Evolutionary conservation across 2,888 invertebrate genomes (phyloP).

Genomic region (Drosophila siamana): DNA sequence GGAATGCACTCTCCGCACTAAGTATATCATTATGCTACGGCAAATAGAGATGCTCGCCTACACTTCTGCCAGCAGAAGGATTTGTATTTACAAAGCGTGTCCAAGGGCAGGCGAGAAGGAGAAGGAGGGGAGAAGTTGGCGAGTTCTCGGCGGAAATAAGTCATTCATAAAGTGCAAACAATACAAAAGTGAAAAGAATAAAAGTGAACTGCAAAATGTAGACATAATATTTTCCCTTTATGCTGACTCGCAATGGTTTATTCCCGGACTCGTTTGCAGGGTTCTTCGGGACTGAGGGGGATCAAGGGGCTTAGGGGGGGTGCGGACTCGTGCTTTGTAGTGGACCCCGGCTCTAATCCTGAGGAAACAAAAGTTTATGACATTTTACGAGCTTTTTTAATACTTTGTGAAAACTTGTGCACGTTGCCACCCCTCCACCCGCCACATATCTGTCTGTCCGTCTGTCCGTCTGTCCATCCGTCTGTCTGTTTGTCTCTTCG

Average conservation of each 20-base stretch:
- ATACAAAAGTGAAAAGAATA: constrained; percentile 45
- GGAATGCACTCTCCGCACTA: background rate
- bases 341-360: constrained; percentile 66
- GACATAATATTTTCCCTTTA: constrained; percentile 52
- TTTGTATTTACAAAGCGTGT: background rate
- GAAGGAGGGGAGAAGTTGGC: background rate
- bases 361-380: constrained; percentile 74
- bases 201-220: constrained; percentile 48
- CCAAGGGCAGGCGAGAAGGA: background rate
- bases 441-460: background rate
- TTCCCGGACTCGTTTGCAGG: background rate
- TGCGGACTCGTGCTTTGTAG: constrained; percentile 31
- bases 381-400: constrained; percentile 76
- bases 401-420: constrained; percentile 79
- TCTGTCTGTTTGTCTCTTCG: background rate
- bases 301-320: no score
- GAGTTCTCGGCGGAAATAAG: constrained; percentile 36
- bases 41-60: constrained; percentile 1
- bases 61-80: background rate
- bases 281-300: no score
- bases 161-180: constrained; percentile 42
- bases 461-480: background rate
- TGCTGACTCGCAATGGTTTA: constrained; percentile 34
- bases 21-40: constrained; percentile 14
- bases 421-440: constrained; percentile 43